Base-by-base conservation (phyloP, 2,888 invertebrate species). In the Gymnocheta viridis region DNA sequence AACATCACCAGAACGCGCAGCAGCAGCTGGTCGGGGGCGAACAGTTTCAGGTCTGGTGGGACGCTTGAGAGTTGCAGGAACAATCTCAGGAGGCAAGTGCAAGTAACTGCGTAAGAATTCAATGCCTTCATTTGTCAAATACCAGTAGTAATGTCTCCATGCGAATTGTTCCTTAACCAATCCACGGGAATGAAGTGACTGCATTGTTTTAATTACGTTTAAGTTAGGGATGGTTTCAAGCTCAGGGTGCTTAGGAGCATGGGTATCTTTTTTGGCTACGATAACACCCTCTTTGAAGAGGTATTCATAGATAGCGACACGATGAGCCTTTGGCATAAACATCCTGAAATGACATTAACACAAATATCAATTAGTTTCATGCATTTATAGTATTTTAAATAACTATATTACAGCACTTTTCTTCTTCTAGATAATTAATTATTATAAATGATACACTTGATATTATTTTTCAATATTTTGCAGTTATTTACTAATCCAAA, bases 321-420 rank as follows among this genome's bases (percentile, higher is more conserved):
- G 96, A 93, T 98, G 98, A 94, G 97, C 97, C 94, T 99, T 99
- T 90, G 99, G 98, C 98, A 99, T 99, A 98, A 99, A 98, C 99
- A 99, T 99, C 93, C 96, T 98, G 93, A 91, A 93, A 92, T 81
- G 85, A 81, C 44, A 70, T 9, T 24, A 87, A 86, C 49, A 86
- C 7, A 72, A 64, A 84, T 67, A 58, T 6, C 5, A 51, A 78
- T 58, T 64, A 77, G 17, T 82, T 2, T 47, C 14, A 32, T 1
- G 6, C 32, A 10, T 41, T 2, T n/a, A n/a, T n/a, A n/a, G n/a
- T n/a, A n/a, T n/a, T n/a, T n/a, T n/a, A n/a, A n/a, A n/a, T n/a
- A n/a, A n/a, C n/a, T n/a, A n/a, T n/a, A n/a, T n/a, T n/a, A n/a
- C n/a, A n/a, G n/a, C n/a, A n/a, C n/a, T n/a, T n/a, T n/a, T n/a